Base-by-base conservation (phyloP, 2,113 vertebrate species). In the Malurus alboscapulatus region DNA sequence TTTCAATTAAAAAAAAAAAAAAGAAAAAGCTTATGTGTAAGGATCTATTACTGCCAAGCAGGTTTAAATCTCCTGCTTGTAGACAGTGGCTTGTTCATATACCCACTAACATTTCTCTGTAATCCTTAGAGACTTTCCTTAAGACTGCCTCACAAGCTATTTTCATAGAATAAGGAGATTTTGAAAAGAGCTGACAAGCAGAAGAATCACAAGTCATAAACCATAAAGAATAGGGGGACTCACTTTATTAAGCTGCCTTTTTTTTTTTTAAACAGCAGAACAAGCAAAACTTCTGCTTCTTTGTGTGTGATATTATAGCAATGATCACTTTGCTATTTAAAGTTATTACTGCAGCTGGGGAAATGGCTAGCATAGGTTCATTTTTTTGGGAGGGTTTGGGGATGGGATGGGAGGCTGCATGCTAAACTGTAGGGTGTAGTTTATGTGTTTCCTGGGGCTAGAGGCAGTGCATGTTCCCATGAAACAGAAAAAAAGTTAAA, bases 181-280 rank as follows among this genome's bases (percentile, higher is more conserved):
- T 79, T 17, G 58, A 87, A 88, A 87, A 58, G 58, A 92, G 67
- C 54, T 83, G 87, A 92, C 78, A 87, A 87, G 74, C 58, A 89
- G 69, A 93, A 94, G 84, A 94, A 76, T 79, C 74, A 44, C 12
- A 68, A 84, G 42, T 92, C 77, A 58, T 86, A 73, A 82, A 76
- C 10, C 2, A 2, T 69, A 68, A 93, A 89, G 87, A 82, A 71
- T 9, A 88, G 26, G 32, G n/a, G 13, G 26, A 45, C 54, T 84
- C 18, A 54, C 32, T 75, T 78, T 73, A 83, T 73, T 68, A 76
- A 89, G 62, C n/a, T 79, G 24, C 14, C 9, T 21, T 36, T 77
- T 78, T 51, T 78, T 77, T 76, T 45, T 74, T 40, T 38, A 12
- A 78, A 74, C 9, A 75, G 32, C 18, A 79, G 34, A 58, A 82